Base-by-base conservation (phyloP, 2,888 invertebrate genomes). In the Baccha elongata region DNA sequence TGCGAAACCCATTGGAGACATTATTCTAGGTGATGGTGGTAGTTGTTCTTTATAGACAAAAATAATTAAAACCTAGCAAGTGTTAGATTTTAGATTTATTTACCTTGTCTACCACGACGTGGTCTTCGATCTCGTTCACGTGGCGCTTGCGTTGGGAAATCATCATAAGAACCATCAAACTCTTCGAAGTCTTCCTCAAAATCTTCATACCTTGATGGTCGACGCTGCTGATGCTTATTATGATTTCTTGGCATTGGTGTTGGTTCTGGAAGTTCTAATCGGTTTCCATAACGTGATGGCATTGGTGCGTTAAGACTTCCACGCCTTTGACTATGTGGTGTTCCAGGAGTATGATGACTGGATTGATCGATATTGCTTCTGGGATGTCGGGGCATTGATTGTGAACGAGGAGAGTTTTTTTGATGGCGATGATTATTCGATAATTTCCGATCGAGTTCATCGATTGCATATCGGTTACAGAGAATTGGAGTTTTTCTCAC, bases 391-490 rank as follows among this genome's bases (percentile, higher is more conserved):
- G 90, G 90, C 90, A 90, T 89, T 3, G 90, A 90, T 74, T 89
- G 90, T 37, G 89, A 89, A 17, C 90, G 86, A 3, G 87, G 85
- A 2, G 86, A 78, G 42, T 46, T 78, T 67, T 32, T 87, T 2
- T 78, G 68, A 10, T 62, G 72, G 3, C 76, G 85, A 29, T 85
- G 72, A 2, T 86, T 87, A 5, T 74, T 35, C 0, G 67, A 69
- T 13, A 72, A 53, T 0, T 60, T 55, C 10, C 75, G 73, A 17
- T 85, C 85, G 10, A 88, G 83, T 53, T 91, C 91, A 58, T 93
- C 93, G 58, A 94, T 89, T 0, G 94, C 94, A 88, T 95, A 95
- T 85, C 93, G 93, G 88, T 95, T 95, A 87, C 93, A 94, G 42
- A 95, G 91, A 35, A 95, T 93, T 0, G 94, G 93, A 0, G 93